A percentile compares a stretch with the other conserved stretches of the same genome.
These are phyloP conservation scores for Ranitomeya imitator DNA, from an alignment of 2,113 vertebrate species.

Conservation along the genomic window DNA sequence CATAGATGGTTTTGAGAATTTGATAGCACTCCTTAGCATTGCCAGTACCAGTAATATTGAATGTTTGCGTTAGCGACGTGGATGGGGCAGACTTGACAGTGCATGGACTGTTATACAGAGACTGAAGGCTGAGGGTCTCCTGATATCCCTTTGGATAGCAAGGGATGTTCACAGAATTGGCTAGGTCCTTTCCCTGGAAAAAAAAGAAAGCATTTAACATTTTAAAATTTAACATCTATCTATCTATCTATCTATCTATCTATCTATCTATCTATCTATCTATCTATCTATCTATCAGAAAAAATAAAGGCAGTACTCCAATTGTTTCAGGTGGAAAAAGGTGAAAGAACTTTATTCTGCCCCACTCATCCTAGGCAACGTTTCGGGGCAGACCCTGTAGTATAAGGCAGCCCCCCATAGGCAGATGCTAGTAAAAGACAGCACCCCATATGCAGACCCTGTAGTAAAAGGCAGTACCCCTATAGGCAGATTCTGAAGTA, in stretches of 20 bases:
- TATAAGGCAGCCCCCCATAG: too few relatives aligned
- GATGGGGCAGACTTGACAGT: accelerated
- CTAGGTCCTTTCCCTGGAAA: neutral
- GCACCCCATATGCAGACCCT: too few relatives aligned
- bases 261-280: neutral
- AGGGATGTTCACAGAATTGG: constrained; percentile 65
- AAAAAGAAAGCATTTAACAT: too few relatives aligned
- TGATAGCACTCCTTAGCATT: constrained; percentile 63
- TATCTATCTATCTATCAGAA: neutral
- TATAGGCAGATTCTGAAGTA: too few relatives aligned
- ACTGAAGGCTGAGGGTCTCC: constrained; percentile 41
- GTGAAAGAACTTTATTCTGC: too few relatives aligned
- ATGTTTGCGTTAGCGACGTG: neutral
- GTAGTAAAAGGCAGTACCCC: too few relatives aligned
- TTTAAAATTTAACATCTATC: neutral
- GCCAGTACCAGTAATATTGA: constrained; percentile 69
- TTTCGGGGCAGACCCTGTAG: too few relatives aligned
- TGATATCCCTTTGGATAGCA: constrained; percentile 74
- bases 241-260: neutral
- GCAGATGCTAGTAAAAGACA: too few relatives aligned
- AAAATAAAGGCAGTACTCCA: too few relatives aligned
- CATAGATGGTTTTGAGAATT: constrained; percentile 67
- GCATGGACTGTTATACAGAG: constrained; percentile 74
- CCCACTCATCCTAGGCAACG: too few relatives aligned
- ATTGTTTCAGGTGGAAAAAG: too few relatives aligned